These are phyloP conservation scores for Dryobotodes eremita DNA, from an alignment of 2,888 invertebrate genomes.

Conservation along the genomic window DNA sequence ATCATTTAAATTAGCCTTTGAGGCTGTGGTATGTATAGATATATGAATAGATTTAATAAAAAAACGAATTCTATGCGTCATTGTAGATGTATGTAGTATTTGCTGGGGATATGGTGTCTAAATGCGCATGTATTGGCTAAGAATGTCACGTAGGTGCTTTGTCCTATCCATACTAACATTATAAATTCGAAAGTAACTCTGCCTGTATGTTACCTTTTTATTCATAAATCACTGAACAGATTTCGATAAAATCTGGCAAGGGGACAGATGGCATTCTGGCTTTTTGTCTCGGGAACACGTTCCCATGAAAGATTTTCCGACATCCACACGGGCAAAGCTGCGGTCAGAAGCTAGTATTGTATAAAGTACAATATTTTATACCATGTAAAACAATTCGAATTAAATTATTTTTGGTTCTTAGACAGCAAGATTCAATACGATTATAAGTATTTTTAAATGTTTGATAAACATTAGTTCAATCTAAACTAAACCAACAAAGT, in stretches of 20 bases:
- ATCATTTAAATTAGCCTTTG: conserved; percentile 80
- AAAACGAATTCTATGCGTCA: conserved; percentile 52
- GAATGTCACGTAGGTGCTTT: neutral
- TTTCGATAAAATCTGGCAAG: too few relatives aligned
- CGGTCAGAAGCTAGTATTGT: too few relatives aligned
- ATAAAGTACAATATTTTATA: neutral
- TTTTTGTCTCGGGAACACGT: too few relatives aligned
- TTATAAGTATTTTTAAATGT: neutral
- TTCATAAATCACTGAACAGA: too few relatives aligned
- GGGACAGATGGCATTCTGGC: too few relatives aligned
- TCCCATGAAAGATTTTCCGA: too few relatives aligned
- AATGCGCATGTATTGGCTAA: conserved; percentile 22
- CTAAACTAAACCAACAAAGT: too few relatives aligned
- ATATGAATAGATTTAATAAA: conserved; percentile 60
- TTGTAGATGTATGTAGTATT: conserved; percentile 45
- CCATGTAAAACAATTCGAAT: neutral
- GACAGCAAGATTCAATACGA: neutral
- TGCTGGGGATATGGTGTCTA: conserved; percentile 10
- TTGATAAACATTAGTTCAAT: neutral
- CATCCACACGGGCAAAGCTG: too few relatives aligned
- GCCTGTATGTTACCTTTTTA: too few relatives aligned
- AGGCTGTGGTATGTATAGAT: conserved; percentile 84
- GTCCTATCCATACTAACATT: neutral
- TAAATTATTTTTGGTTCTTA: neutral
- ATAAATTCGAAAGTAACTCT: too few relatives aligned